Percentiles rank a stretch among this genome's conserved stretches.
phyloP scores from a whole-genome alignment of 2,888 invertebrate species.

The Tribolium freemani region DNA sequence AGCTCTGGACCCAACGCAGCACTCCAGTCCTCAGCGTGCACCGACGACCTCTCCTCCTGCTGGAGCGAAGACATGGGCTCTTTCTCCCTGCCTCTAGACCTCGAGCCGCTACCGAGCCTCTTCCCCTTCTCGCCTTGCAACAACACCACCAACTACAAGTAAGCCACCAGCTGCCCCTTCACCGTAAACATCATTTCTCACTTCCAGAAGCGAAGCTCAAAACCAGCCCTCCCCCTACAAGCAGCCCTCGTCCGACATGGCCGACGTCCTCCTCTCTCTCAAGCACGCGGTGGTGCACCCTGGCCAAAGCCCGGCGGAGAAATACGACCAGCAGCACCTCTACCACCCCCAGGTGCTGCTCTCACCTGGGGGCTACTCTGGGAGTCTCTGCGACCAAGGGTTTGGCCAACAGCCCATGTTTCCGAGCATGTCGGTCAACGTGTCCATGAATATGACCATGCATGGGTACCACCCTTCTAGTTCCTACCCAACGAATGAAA shows the following conservation, averaged over 20 bases:
- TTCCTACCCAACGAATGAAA: slow-evolving; percentile 69
- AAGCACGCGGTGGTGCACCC: slow-evolving; percentile 92
- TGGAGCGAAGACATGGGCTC: slow-evolving; percentile 85
- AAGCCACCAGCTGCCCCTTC: not conserved
- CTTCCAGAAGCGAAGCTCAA: slow-evolving; percentile 57
- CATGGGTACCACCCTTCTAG: slow-evolving; percentile 77
- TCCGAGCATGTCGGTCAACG: slow-evolving; percentile 96
- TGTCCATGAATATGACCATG: slow-evolving; percentile 99
- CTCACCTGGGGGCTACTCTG: slow-evolving; percentile 69
- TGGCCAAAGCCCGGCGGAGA: slow-evolving; percentile 67
- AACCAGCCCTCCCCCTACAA: slow-evolving; percentile 52
- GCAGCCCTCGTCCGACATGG: slow-evolving; percentile 73
- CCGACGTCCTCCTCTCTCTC: slow-evolving; percentile 89
- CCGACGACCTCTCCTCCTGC: slow-evolving; percentile 66
- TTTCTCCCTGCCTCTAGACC: slow-evolving; percentile 87
- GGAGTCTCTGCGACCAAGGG: slow-evolving; percentile 60
- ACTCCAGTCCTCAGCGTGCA: slow-evolving; percentile 61
- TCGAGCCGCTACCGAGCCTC: slow-evolving; percentile 88
- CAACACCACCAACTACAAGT: slow-evolving; percentile 76
- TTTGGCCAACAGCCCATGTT: slow-evolving; percentile 72
- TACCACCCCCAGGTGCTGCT: slow-evolving; percentile 74
- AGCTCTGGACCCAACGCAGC: slow-evolving; percentile 56
- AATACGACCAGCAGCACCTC: slow-evolving; percentile 64
- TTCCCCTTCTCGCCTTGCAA: slow-evolving; percentile 90
- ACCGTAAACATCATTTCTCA: slow-evolving; percentile 18